Evolutionary conservation across 1,140 invertebrate species (phyloP).

Genomic region (Gyrodactylus salaris): DNA sequence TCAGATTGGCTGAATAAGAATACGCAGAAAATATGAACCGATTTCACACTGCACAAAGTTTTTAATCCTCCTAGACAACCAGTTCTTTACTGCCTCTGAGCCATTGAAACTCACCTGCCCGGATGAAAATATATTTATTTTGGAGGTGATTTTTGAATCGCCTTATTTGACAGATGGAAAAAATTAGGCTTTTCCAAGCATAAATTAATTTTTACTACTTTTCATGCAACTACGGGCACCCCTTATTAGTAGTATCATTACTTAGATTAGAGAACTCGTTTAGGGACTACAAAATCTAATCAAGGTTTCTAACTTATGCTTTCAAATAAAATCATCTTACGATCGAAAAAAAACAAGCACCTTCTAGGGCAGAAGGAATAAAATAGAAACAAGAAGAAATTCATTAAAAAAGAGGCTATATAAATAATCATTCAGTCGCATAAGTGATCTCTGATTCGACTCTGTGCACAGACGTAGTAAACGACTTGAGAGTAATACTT

Average conservation of each 20-base stretch:
- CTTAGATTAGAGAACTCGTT: too few species aligned
- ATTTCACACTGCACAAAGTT: not conserved
- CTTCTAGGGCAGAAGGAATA: too few species aligned
- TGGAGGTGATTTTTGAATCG: not conserved
- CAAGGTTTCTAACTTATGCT: too few species aligned
- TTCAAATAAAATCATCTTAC: too few species aligned
- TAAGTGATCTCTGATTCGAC: not conserved
- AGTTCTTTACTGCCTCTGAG: not conserved
- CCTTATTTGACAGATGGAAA: not conserved
- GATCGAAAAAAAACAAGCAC: too few species aligned
- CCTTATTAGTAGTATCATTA: too few species aligned
- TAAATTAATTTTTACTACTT: not conserved
- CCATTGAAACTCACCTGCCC: not conserved
- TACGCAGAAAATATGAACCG: too few species aligned
- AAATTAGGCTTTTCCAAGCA: not conserved
- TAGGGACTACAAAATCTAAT: too few species aligned
- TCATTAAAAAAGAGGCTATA: not conserved
- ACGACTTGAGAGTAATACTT: not conserved
- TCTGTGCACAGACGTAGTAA: not conserved
- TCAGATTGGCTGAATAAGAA: too few species aligned
- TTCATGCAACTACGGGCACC: too few species aligned
- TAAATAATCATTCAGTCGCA: not conserved
- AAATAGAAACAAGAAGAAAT: not conserved
- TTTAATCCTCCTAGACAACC: not conserved
- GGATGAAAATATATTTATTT: not conserved